Base-by-base conservation (phyloP, 2,113 vertebrate species). In the Junco hyemalis region DNA sequence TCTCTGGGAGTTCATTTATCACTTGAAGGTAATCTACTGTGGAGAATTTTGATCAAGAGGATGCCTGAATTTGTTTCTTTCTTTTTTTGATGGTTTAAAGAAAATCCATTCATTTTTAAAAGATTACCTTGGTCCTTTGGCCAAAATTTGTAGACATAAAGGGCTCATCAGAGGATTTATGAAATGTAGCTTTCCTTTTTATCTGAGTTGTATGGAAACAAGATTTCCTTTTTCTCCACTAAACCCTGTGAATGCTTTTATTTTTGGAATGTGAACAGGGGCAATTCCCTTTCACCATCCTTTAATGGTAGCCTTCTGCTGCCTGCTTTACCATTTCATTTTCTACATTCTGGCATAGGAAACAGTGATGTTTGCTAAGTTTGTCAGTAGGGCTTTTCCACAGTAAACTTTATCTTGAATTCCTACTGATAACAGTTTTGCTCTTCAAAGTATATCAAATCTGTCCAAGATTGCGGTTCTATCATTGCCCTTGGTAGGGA, bases 1-100 rank as follows among this genome's bases (percentile, higher is more conserved):
- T 93, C 93, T 69, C 73, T 14, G 4, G 77, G 76, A 91, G 83
- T 95, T 96, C 91, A 96, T 96, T 93, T 96, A 95, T 96, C 95
- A 96, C 73, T 89, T 4, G 14, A 90, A 91, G 81, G 73, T 94
- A 95, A 97, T 96, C 92, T 96, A 76, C 86, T 97, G 93, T 87
- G 92, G 81, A 94, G 88, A 89, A 95, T 93, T 96, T 92, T 95
- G 91, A 96, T 87, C 92, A 92, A 91, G 91, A 85, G 59, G 54
- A 61, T 60, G 66, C 42, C 45, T 70, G 83, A 20, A 4, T 36
- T 57, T 61, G 36, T 50, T 21, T 25, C 4, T 17, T 25, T 45
- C 12, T 47, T 56, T 45, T 44, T 44, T 26, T 65, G 6, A 25
- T 86, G 13, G 8, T 50, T 84, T 83, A 85, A 77, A 93, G 38